Base-by-base conservation (phyloP, 2,797 vertebrate species). In the Rhinoraja longicauda region DNA sequence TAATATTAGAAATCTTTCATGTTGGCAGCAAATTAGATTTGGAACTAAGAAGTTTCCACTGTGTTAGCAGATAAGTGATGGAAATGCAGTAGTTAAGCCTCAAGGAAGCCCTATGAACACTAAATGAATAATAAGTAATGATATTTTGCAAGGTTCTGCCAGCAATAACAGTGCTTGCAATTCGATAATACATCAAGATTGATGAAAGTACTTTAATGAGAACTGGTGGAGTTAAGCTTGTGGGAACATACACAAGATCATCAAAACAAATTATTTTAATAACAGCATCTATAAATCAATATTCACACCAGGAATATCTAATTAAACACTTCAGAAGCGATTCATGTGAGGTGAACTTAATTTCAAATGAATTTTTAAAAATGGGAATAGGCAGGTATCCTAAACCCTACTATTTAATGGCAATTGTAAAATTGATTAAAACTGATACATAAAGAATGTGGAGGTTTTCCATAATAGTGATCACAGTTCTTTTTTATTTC, bases 201-300 rank as follows among this genome's bases (percentile, higher is more conserved):
- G 26, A 92, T 92, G 70, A 57, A 91, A 72, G 26, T 75, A 57
- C 39, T n/a, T 24, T 53, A 92, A 92, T 92, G 67, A 92, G 90
- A 92, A 75, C 90, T 73, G 72, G 29, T 75, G 70, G 9, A 75
- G 90, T 10, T 32, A 39, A 92, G 70, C 70, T 75, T 57, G 15
- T 75, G 70, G 90, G 90, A 92, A 75, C 19, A 36, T 36, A 92
- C 70, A 75, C 72, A 79, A 79, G 39, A 72, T 91, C 88, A 90
- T 91, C 72, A 72, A 92, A 92, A n/a, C 13, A 53, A 24, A 92
- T 57, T 45, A 70, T 24, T 57, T 53, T 91, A 91, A 91, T 39
- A 73, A 12, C 24, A 92, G 70, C 70, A 92, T 36, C 90, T n/a
- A 91, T 73, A 91, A 91, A 90, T 90, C 64, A 90, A 92, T 92